Evolutionary conservation across 30 jellyfish, hydroid and myxozoan genomes (phyloP).

Genomic region (Chrysaora quinquecirrha): DNA sequence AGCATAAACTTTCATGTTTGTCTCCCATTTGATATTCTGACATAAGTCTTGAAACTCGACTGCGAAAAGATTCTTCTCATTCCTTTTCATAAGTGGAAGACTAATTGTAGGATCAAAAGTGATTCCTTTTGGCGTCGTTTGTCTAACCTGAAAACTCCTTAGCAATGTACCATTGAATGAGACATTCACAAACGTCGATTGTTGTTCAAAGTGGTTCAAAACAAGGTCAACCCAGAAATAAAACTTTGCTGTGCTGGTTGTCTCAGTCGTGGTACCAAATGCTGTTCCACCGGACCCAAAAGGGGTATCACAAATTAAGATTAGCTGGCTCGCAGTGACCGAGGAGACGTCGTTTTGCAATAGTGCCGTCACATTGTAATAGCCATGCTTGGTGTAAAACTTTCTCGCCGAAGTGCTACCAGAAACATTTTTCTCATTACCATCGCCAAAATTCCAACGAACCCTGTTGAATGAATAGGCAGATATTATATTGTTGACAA

Average conservation of each 20-base stretch:
- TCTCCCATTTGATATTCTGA: no score
- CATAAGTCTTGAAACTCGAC: no score
- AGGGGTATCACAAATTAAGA: neutral
- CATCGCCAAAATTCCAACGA: neutral
- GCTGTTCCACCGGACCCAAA: neutral
- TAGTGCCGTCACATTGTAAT: neutral
- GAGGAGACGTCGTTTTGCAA: neutral
- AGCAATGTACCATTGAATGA: neutral
- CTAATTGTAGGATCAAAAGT: neutral
- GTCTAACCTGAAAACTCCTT: neutral
- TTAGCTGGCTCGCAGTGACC: neutral
- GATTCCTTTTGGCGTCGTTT: neutral
- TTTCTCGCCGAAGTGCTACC: neutral
- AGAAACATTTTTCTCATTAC: neutral
- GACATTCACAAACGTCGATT: neutral
- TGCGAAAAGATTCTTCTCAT: neutral
- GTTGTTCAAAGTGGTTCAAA: neutral
- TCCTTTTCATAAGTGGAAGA: neutral
- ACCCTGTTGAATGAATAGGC: neutral
- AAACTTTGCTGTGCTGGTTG: neutral
- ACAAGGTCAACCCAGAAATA: neutral
- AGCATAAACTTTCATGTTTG: no score
- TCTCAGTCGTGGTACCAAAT: neutral
- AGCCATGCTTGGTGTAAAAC: neutral
- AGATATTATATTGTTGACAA: neutral